These are phyloP conservation scores for Saturnia japonica DNA, from an alignment of 2,888 invertebrate genomes.

Conservation along the genomic window DNA sequence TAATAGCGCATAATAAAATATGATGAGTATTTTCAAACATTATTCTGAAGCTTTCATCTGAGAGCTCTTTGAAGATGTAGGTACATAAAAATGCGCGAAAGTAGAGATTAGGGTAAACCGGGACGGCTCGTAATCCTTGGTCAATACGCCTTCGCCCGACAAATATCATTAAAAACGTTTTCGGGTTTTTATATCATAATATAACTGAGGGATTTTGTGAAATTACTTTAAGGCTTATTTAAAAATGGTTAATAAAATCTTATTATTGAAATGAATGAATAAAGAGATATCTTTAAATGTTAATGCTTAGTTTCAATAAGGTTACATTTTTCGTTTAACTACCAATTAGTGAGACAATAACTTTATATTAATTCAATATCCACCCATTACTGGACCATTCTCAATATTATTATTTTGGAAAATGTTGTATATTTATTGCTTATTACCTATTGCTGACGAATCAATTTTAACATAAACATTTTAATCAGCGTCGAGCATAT, in stretches of 20 bases:
- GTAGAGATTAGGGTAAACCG: conserved; percentile 35
- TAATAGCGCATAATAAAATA: neutral
- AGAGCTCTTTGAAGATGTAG: conserved; percentile 26
- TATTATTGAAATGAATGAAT: neutral
- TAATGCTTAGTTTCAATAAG: neutral
- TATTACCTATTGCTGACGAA: too few relatives aligned
- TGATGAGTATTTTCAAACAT: neutral
- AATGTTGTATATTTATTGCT: neutral
- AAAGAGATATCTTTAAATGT: neutral
- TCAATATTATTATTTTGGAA: neutral
- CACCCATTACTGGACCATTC: neutral
- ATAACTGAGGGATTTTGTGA: conserved; percentile 24
- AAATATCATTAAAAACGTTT: conserved; percentile 41
- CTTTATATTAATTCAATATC: neutral
- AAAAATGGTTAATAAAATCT: neutral
- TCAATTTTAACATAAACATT: too few relatives aligned
- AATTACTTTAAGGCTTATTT: conserved; percentile 12
- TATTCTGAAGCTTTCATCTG: conserved; percentile 19
- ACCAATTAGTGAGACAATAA: neutral
- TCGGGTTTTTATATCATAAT: conserved; percentile 35
- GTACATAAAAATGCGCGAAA: conserved; percentile 34
- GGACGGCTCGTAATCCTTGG: conserved; percentile 39
- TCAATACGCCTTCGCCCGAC: conserved; percentile 34
- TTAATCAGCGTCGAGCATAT: too few relatives aligned
- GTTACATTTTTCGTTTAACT: neutral